phyloP scores from a whole-genome alignment of 2,113 vertebrate genomes.

The Rhadina sibilatrix region DNA sequence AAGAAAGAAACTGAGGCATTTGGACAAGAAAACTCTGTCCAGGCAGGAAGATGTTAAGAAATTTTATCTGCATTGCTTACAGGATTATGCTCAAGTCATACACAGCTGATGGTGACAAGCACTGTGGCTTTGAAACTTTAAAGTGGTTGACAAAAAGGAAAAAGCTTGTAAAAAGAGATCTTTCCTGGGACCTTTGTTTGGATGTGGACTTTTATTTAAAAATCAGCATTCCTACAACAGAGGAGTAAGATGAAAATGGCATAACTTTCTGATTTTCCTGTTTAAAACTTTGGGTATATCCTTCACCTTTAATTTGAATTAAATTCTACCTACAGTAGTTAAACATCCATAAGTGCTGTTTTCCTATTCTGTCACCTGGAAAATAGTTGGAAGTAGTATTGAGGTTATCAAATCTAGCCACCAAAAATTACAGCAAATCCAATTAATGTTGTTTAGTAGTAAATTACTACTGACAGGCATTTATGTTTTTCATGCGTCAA shows the following conservation, averaged over 20 bases:
- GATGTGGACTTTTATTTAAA: not conserved
- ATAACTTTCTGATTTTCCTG: not conserved
- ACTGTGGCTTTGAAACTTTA: not conserved
- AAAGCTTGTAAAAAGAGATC: not conserved
- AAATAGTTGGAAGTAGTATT: slow-evolving; percentile 40
- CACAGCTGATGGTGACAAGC: not conserved
- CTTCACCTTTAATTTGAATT: not conserved
- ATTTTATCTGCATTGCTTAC: not conserved
- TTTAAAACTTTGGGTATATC: not conserved
- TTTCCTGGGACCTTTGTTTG: not conserved
- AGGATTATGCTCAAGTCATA: not conserved
- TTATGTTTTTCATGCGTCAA: slow-evolving; percentile 47
- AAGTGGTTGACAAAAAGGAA: not conserved
- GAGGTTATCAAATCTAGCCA: slow-evolving; percentile 45
- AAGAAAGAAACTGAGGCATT: not conserved
- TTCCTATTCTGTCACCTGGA: slow-evolving; percentile 22
- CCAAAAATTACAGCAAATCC: slow-evolving; percentile 51
- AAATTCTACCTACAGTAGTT: not conserved
- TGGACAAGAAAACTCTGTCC: not conserved
- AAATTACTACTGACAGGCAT: slow-evolving; percentile 66
- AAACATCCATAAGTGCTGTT: not conserved
- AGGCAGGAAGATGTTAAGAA: not conserved
- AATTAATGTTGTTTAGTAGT: slow-evolving; percentile 52
- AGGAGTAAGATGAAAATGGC: not conserved
- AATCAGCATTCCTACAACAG: not conserved